These are phyloP conservation scores for Choreutis nemorana DNA, from an alignment of 2,888 invertebrate genomes.

Conservation along the genomic window DNA sequence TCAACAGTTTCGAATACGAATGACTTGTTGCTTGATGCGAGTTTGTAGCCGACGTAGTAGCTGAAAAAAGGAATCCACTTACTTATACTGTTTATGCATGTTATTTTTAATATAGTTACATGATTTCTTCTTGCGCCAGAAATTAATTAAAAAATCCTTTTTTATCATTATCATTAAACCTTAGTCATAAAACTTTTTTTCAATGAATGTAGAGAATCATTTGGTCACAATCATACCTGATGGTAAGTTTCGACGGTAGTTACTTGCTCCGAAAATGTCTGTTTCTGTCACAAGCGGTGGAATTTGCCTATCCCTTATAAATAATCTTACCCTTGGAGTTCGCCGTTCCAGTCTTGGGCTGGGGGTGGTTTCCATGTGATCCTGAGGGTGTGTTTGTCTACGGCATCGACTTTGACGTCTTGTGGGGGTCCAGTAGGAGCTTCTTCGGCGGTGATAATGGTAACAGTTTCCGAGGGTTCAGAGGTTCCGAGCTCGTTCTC, in stretches of 20 bases:
- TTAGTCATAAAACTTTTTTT: too few species aligned
- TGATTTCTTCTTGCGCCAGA: too few species aligned
- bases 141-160: too few species aligned
- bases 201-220: too few species aligned
- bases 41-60: conserved; percentile 90
- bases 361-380: conserved; percentile 93
- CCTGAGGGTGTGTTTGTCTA: conserved; percentile 85
- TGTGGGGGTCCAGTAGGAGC: conserved; percentile 85
- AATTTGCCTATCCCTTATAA: neutral
- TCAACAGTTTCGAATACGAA: conserved; percentile 92
- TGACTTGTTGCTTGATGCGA: conserved; percentile 84
- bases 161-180: too few species aligned
- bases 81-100: too few species aligned
- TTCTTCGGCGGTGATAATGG: conserved; percentile 96
- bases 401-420: conserved; percentile 83
- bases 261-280: too few species aligned
- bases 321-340: conserved; percentile 68
- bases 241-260: too few species aligned
- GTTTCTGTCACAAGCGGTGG: too few species aligned
- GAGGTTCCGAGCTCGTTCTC: conserved; percentile 95
- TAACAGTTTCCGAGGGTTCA: conserved; percentile 90
- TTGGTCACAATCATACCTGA: too few species aligned
- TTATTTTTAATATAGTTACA: too few species aligned
- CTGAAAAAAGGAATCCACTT: conserved; percentile 64
- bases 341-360: conserved; percentile 91